phyloP scores from a whole-genome alignment of 2,888 invertebrate genomes.

The Anthophora plumipes region DNA sequence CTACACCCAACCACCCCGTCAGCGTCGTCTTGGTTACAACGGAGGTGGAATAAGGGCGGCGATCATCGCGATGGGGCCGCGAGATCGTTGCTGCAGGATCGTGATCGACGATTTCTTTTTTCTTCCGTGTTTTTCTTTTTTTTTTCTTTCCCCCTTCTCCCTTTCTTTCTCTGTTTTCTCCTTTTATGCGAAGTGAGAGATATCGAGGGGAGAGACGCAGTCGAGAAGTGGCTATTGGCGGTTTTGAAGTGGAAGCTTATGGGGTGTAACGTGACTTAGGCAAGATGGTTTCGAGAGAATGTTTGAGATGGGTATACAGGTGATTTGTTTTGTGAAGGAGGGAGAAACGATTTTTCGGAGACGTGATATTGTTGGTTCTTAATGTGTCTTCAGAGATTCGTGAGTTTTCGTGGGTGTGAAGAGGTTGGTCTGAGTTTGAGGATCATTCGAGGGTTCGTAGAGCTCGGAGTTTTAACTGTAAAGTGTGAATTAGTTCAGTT shows the following conservation, averaged over 20 bases:
- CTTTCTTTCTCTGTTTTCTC: too few species aligned
- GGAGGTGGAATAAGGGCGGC: conserved; percentile 32
- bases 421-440: conserved; percentile 2
- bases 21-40: conserved; percentile 61
- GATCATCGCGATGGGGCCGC: conserved; percentile 18
- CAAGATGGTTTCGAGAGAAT: too few species aligned
- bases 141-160: not conserved
- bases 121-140: too few species aligned
- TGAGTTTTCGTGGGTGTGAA: not conserved
- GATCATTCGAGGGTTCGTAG: conserved; percentile 17
- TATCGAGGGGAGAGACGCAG: too few species aligned
- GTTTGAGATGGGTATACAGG: too few species aligned
- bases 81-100: conserved; percentile 37
- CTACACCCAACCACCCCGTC: conserved; percentile 9
- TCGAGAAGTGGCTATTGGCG: too few species aligned
- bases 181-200: not conserved
- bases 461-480: not conserved
- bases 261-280: too few species aligned
- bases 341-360: too few species aligned
- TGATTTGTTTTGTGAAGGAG: too few species aligned
- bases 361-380: not conserved
- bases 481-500: not conserved
- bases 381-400: too few species aligned
- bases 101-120: conserved; percentile 23
- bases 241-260: too few species aligned